These are phyloP conservation scores for Microcebus jonahi DNA, from an alignment of 2,113 vertebrate species.

Conservation along the genomic window DNA sequence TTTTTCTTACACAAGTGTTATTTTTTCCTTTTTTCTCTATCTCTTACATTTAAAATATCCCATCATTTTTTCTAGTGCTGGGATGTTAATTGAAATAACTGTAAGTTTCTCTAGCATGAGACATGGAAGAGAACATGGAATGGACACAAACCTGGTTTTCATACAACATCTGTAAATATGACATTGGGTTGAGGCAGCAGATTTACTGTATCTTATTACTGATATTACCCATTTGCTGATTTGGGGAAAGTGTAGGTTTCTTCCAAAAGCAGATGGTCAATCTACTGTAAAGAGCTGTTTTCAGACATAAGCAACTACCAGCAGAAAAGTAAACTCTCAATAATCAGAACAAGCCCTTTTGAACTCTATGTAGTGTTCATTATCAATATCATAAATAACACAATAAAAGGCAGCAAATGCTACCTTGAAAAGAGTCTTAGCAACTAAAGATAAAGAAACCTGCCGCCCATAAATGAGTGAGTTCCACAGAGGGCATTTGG, in stretches of 20 bases:
- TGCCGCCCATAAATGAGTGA: conserved; percentile 5
- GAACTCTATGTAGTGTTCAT: conserved; percentile 18
- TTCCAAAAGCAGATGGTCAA: conserved; percentile 42
- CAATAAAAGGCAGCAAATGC: conserved; percentile 56
- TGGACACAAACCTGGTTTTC: neutral
- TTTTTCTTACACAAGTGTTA: conserved; percentile 28
- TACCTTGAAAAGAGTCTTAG: conserved; percentile 39
- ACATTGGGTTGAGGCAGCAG: neutral
- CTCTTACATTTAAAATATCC: conserved; percentile 39
- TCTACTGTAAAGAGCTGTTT: conserved; percentile 9
- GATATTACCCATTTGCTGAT: neutral
- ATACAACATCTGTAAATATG: neutral
- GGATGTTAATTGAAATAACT: conserved; percentile 19
- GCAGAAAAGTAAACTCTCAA: conserved; percentile 47
- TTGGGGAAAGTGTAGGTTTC: neutral
- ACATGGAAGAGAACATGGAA: neutral
- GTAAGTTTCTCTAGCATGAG: neutral
- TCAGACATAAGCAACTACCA: conserved; percentile 45
- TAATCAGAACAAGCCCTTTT: conserved; percentile 30
- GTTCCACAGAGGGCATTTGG: neutral
- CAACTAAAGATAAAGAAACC: conserved; percentile 59
- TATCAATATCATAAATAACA: conserved; percentile 57
- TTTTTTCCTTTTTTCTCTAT: conserved; percentile 30
- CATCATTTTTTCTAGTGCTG: conserved; percentile 11
- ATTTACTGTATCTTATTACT: conserved; percentile 41